phyloP scores from a whole-genome alignment of 2,888 invertebrate species.

The Patella depressa region DNA sequence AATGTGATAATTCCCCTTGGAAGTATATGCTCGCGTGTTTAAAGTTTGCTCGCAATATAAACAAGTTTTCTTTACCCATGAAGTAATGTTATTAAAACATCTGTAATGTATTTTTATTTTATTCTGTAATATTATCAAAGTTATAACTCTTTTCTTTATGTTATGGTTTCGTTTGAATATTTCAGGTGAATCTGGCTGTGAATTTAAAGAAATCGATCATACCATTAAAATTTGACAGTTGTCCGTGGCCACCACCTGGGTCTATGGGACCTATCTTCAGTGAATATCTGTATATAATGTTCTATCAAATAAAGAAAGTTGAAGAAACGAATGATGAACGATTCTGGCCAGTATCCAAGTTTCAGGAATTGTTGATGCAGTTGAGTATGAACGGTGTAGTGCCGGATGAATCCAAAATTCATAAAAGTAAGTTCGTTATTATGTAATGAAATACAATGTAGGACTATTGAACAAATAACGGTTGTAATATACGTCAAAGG shows the following conservation, averaged over 20 bases:
- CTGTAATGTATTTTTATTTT: no score
- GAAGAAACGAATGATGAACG: slow-evolving; percentile 55
- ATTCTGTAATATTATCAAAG: no score
- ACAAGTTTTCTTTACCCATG: no score
- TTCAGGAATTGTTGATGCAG: slow-evolving; percentile 67
- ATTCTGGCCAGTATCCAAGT: slow-evolving; percentile 65
- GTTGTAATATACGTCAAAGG: no score
- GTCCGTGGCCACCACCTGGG: slow-evolving; percentile 67
- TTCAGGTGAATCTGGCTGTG: slow-evolving; percentile 64
- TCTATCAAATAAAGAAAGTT: slow-evolving; percentile 34
- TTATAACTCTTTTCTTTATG: not conserved
- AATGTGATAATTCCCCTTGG: no score
- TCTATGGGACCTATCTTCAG: slow-evolving; percentile 69
- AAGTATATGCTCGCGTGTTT: no score
- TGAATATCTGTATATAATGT: slow-evolving; percentile 66
- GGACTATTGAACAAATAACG: no score
- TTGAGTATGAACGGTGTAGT: slow-evolving; percentile 53
- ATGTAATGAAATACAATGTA: no score
- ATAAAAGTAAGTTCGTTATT: slow-evolving; percentile 40
- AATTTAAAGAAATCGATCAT: slow-evolving; percentile 66
- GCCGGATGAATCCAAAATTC: slow-evolving; percentile 53
- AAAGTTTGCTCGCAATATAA: no score
- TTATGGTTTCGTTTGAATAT: not conserved
- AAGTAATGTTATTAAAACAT: no score
- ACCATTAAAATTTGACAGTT: slow-evolving; percentile 66